Conservation (phyloP, 1,140 invertebrate genomes). For the Parasteatoda tepidariorum region DNA sequence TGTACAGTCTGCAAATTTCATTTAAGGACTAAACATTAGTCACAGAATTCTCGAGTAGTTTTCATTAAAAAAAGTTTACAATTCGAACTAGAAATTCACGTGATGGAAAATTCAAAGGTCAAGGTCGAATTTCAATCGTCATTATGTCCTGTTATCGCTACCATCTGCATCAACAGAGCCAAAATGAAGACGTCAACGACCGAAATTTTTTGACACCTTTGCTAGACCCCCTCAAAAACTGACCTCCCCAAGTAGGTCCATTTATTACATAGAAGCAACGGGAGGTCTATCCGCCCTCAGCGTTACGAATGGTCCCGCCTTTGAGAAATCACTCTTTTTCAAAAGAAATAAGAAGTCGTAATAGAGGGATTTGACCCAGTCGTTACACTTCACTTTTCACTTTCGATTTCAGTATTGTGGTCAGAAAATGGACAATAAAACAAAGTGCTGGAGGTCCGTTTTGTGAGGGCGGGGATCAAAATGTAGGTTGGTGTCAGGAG, state of each 20-base stretch:
- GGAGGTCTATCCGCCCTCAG: neutral
- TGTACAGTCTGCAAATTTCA: too few relatives aligned
- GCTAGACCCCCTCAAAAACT: neutral
- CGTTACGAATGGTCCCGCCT: neutral
- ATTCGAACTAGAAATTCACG: too few relatives aligned
- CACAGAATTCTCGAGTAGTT: too few relatives aligned
- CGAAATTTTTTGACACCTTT: neutral
- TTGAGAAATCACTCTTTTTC: conserved; percentile 18
- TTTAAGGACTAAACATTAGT: too few relatives aligned
- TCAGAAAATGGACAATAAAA: conserved; percentile 28
- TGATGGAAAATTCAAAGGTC: neutral
- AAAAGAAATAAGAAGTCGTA: neutral
- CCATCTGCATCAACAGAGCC: neutral
- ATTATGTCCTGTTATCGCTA: neutral
- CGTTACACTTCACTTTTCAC: conserved; percentile 14
- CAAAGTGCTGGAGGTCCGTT: conserved; percentile 16
- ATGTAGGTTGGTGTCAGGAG: conserved; percentile 22
- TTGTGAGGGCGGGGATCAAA: neutral
- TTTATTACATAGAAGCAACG: neutral
- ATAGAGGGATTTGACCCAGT: neutral
- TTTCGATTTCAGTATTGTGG: too few relatives aligned
- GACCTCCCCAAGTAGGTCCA: neutral
- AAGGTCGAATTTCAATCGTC: neutral
- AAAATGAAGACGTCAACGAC: conserved; percentile 13
- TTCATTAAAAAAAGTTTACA: too few relatives aligned